These are phyloP conservation scores for Watsonalla cultraria DNA, from an alignment of 2,888 invertebrate species.

Conservation along the genomic window DNA sequence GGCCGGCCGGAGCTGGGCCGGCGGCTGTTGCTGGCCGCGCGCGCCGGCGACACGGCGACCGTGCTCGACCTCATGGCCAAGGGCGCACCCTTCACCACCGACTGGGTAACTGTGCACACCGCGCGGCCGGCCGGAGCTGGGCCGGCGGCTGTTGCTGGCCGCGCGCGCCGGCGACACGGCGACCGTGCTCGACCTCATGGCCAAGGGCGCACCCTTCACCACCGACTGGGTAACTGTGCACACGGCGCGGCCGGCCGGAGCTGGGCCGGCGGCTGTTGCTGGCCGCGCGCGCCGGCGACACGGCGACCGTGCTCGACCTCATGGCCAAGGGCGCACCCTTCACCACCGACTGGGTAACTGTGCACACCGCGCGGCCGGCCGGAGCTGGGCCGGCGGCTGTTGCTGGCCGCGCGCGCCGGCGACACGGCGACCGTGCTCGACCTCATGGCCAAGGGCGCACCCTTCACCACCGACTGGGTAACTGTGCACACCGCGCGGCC, in stretches of 20 bases:
- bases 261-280: conserved; percentile 83
- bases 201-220: conserved; percentile 93
- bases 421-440: conserved; percentile 86
- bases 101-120: conserved; percentile 58
- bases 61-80: conserved; percentile 88
- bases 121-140: too few relatives aligned
- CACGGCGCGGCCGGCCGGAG: background rate
- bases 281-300: conserved; percentile 88
- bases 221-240: conserved; percentile 88
- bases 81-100: conserved; percentile 93
- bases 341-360: conserved; percentile 91
- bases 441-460: conserved; percentile 91
- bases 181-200: conserved; percentile 87
- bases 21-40: conserved; percentile 86
- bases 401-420: conserved; percentile 88
- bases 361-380: background rate
- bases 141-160: conserved; percentile 85
- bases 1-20: too few relatives aligned
- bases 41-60: conserved; percentile 86
- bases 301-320: conserved; percentile 85
- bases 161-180: conserved; percentile 88
- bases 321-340: conserved; percentile 94
- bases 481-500: conserved; percentile 3
- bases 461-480: conserved; percentile 96
- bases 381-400: conserved; percentile 78